Evolutionary conservation across 2,113 vertebrate species (phyloP).

Genomic region (Tringa solitaria): DNA sequence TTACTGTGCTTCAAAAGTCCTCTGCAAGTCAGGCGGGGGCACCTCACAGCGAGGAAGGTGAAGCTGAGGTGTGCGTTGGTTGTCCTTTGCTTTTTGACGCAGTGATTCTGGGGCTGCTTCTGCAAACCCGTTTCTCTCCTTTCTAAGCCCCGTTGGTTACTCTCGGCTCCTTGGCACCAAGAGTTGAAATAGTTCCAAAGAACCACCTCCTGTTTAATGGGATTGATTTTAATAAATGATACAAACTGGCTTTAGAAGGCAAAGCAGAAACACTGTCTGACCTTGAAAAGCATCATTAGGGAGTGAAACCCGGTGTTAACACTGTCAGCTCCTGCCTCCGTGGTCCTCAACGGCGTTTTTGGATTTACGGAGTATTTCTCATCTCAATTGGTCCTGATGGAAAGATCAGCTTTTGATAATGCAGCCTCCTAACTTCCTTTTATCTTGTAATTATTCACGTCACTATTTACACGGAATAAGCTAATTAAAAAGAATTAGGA

Average conservation of each 20-base stretch:
- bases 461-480: conserved; percentile 42
- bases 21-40: neutral
- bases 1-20: neutral
- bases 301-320: neutral
- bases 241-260: neutral
- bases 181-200: neutral
- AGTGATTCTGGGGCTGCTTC: neutral
- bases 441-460: conserved; percentile 33
- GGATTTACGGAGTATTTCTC: neutral
- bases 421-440: neutral
- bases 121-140: neutral
- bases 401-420: conserved; percentile 34
- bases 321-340: neutral
- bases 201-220: neutral
- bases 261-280: neutral
- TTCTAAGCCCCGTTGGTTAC: neutral
- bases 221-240: neutral
- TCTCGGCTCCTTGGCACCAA: neutral
- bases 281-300: neutral
- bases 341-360: neutral
- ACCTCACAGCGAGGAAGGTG: neutral
- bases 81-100: neutral
- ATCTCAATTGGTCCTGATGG: neutral
- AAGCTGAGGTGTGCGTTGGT: neutral
- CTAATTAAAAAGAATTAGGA: conserved; percentile 71